Conservation (phyloP, 2,797 vertebrate species). For the Neoniphon sammara region DNA sequence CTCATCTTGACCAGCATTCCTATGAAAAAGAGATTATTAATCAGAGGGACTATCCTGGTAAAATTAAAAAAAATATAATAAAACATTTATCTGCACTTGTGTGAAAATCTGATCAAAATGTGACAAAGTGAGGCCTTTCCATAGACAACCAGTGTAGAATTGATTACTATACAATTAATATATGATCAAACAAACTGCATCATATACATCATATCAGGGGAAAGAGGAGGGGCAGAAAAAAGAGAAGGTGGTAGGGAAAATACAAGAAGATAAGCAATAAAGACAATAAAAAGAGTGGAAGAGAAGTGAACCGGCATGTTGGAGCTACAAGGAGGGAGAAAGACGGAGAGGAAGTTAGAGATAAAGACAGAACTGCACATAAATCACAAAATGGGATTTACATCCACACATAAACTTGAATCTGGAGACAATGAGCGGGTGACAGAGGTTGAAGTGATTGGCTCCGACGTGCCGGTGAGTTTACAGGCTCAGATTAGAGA, state of each 20-base stretch:
- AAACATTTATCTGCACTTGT: too few relatives aligned
- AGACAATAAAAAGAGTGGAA: not conserved
- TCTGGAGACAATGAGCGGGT: conserved; percentile 49
- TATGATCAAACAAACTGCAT: too few relatives aligned
- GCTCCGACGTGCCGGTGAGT: conserved; percentile 50
- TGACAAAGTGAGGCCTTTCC: too few relatives aligned
- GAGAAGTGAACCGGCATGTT: not conserved
- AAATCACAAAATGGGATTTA: conserved; percentile 43
- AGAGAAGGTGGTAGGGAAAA: not conserved
- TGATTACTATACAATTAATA: too few relatives aligned
- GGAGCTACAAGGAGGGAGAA: not conserved
- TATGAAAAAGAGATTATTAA: too few relatives aligned
- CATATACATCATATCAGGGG: not conserved
- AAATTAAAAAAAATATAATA: too few relatives aligned
- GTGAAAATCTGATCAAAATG: too few relatives aligned
- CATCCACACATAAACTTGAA: conserved; percentile 54
- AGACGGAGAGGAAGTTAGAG: conserved; percentile 15
- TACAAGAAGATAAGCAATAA: not conserved
- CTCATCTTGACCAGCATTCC: too few relatives aligned
- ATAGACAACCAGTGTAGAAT: too few relatives aligned
- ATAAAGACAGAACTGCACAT: not conserved
- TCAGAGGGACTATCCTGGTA: too few relatives aligned
- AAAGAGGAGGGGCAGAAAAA: not conserved
- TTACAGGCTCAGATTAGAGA: conserved; percentile 63
- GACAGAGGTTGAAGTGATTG: conserved; percentile 54